Evolutionary conservation across 2,888 invertebrate genomes (phyloP), one percentile per base, ranked within the genome.

Genomic region (Melanostoma scalare): DNA sequence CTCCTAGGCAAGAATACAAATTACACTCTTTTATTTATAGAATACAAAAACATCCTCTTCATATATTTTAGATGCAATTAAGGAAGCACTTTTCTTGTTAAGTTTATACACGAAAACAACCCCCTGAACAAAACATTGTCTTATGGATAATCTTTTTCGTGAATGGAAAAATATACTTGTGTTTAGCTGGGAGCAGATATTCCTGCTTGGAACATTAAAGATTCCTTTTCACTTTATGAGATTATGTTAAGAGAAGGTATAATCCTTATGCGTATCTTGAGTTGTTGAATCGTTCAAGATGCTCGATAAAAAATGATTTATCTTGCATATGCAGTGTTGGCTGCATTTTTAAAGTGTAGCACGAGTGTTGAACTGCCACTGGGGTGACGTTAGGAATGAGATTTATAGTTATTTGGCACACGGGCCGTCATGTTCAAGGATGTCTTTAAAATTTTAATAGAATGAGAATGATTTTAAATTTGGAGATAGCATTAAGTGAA

Each of bases 11-110:
- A 6, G 5, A 40, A 44, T 35, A 55, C 40, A 31, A 20, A 20
- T 1, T 20, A 1, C 6, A 6, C 46, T 73, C 9, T 55, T 40
- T 68, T 73, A 73, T 73, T 79, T 61, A 79, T 68, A 55, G 67
- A 73, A 79, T 48, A 72, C 60, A 78, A 60, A 53, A 61, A 48
- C 65, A 46, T 42, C 44, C 53, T 50, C 36, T 63, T 30, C 40
- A 55, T 52, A 50, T 42, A 50, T 42, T 74, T 74, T 55, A 55
- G 61, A 68, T 79, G 73, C 68, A 74, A 79, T 79, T 73, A 74
- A 46, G 67, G 48, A 60, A 60, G 74, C 61, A 46, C 36, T 67
- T 63, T 58, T 50, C 38, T 63, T 63, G 63, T 36, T 61, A 55
- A 61, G 48, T 48, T 40, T 53, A 30, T 56, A 30, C 38, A 35